Conservation (phyloP, 2,113 vertebrate species). For the Chaetodon trifascialis region DNA sequence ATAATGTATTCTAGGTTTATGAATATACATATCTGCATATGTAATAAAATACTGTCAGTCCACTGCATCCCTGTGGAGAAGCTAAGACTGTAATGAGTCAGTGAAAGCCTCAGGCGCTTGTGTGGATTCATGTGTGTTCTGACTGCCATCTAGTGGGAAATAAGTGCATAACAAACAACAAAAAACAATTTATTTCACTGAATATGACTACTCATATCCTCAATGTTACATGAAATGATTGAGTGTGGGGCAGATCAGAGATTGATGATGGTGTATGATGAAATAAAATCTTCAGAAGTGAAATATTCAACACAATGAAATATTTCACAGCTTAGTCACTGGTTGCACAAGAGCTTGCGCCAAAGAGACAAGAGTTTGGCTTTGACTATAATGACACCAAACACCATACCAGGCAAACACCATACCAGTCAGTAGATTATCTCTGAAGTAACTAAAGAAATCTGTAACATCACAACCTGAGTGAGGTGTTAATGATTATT, state of each 20-base stretch:
- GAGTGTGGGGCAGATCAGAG: background rate
- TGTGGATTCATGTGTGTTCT: conserved; percentile 27
- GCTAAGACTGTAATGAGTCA: background rate
- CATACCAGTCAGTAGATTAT: background rate
- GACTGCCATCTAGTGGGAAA: conserved; percentile 73
- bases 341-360: background rate
- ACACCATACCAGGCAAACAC: background rate
- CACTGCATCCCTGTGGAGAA: background rate
- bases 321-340: conserved; percentile 7
- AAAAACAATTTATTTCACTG: conserved; percentile 51
- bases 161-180: conserved; percentile 36
- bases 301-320: background rate
- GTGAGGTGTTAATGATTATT: background rate
- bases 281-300: conserved; percentile 13
- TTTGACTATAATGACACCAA: background rate
- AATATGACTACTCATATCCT: conserved; percentile 8
- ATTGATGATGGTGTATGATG: background rate
- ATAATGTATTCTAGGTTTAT: background rate
- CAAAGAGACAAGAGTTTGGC: background rate
- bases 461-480: conserved; percentile 45
- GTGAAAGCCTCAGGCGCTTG: background rate
- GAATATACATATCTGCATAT: background rate
- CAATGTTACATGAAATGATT: background rate
- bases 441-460: background rate
- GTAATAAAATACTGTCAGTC: background rate